Conservation (phyloP, 2,888 invertebrate species). For the Eupithecia subfuscata region DNA sequence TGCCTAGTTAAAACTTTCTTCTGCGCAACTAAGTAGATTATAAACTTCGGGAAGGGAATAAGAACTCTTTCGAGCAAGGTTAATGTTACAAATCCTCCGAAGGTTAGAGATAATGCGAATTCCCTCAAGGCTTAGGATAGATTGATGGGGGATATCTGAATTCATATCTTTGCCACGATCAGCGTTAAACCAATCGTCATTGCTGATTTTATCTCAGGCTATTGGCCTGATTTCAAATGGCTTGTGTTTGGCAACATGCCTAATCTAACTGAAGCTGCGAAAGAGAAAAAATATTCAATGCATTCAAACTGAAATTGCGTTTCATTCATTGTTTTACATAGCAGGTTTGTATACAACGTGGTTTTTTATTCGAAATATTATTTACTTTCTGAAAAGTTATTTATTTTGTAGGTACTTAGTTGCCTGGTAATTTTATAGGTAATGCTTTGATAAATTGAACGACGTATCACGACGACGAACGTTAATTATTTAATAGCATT, state of each 20-base stretch:
- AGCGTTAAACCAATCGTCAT: constrained; percentile 21
- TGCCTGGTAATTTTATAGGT: no score
- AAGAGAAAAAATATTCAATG: background rate
- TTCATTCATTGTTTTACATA: background rate
- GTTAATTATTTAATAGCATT: no score
- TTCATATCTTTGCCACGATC: constrained; percentile 25
- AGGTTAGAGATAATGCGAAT: constrained; percentile 10
- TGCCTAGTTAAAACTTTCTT: constrained; percentile 4
- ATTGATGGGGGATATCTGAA: constrained; percentile 18
- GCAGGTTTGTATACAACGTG: background rate
- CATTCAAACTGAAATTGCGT: background rate
- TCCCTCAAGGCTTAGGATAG: constrained; percentile 20
- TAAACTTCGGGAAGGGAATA: constrained; percentile 6
- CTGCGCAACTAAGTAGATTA: constrained; percentile 4
- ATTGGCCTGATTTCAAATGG: constrained; percentile 21
- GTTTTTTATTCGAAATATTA: background rate
- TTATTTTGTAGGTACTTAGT: background rate
- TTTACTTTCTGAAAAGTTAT: background rate
- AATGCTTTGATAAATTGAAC: no score
- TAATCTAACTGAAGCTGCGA: background rate
- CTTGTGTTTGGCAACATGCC: constrained; percentile 17
- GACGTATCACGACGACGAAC: background rate
- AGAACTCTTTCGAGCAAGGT: constrained; percentile 16
- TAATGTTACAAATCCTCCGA: constrained; percentile 7
- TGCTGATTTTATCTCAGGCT: constrained; percentile 17